Conservation (phyloP, 2,113 vertebrate species). For the Charadrius vociferus region DNA sequence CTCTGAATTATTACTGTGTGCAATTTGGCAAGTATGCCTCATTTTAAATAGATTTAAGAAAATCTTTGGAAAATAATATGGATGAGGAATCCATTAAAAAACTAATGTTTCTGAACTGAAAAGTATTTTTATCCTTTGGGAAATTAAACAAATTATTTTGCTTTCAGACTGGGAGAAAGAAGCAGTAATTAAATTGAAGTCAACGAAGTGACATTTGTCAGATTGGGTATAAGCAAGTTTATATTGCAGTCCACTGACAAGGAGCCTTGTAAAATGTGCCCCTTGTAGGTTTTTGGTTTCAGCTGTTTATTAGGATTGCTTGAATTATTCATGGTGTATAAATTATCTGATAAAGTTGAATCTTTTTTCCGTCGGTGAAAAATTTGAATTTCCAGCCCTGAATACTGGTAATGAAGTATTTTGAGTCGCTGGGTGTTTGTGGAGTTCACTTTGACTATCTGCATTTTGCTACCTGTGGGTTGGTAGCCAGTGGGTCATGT, state of each 20-base stretch:
- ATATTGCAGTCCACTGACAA: background rate
- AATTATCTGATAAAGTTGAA: background rate
- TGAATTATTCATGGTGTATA: slow-evolving; percentile 25
- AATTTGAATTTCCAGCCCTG: background rate
- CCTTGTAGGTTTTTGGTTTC: background rate
- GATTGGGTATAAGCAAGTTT: background rate
- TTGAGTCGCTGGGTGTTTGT: background rate
- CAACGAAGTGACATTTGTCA: slow-evolving; percentile 8
- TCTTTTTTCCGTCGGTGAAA: background rate
- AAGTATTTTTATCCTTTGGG: background rate
- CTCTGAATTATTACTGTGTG: background rate
- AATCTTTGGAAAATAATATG: background rate
- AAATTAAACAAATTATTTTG: slow-evolving; percentile 24
- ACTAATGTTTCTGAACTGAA: background rate
- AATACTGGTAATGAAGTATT: background rate
- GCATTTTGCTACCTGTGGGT: background rate
- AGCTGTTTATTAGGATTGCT: background rate
- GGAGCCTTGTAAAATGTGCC: background rate
- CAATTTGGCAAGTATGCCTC: background rate
- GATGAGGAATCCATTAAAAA: background rate
- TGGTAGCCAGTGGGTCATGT: background rate
- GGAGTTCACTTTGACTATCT: background rate
- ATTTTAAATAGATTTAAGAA: background rate
- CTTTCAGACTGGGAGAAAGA: slow-evolving; percentile 2
- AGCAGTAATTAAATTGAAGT: background rate